A percentile compares a stretch with the other conserved stretches of the same genome.
Conservation (phyloP, 2,113 vertebrate genomes). For the Proteles cristata region DNA sequence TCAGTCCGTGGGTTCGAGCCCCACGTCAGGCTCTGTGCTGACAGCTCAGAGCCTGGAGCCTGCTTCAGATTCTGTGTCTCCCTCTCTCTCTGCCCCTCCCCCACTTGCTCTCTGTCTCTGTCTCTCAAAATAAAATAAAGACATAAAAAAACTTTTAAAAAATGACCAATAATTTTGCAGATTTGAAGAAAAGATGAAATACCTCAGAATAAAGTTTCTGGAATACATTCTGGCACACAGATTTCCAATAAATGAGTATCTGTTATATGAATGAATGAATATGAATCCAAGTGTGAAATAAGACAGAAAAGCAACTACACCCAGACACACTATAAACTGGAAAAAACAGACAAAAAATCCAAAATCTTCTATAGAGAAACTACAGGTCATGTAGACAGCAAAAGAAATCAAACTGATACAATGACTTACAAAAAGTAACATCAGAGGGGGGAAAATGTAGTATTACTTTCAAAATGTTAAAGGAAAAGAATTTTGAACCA, state of each 20-base stretch:
- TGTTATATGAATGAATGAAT: background rate
- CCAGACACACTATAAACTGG: background rate
- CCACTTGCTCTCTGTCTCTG: too few relatives aligned
- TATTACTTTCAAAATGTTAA: conserved; percentile 25
- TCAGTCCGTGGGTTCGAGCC: too few relatives aligned
- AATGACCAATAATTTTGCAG: background rate
- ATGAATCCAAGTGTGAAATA: background rate
- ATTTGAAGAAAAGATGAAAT: background rate
- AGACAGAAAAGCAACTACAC: background rate
- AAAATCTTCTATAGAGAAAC: background rate
- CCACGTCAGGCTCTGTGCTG: too few relatives aligned
- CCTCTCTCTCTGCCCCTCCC: too few relatives aligned
- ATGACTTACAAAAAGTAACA: background rate
- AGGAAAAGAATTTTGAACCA: conserved; percentile 29
- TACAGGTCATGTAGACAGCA: background rate
- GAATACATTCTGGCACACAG: background rate
- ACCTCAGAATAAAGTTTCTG: background rate
- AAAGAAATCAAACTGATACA: background rate
- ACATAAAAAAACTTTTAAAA: background rate
- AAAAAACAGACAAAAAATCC: background rate
- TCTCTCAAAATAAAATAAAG: too few relatives aligned
- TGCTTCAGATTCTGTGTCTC: too few relatives aligned
- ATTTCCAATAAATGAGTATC: background rate
- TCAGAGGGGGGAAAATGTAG: background rate
- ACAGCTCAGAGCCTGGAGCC: too few relatives aligned